Percentiles rank a stretch among this genome's conserved stretches.
phyloP scores from a whole-genome alignment of 2,113 vertebrate genomes.

The Syngnathus floridae region DNA sequence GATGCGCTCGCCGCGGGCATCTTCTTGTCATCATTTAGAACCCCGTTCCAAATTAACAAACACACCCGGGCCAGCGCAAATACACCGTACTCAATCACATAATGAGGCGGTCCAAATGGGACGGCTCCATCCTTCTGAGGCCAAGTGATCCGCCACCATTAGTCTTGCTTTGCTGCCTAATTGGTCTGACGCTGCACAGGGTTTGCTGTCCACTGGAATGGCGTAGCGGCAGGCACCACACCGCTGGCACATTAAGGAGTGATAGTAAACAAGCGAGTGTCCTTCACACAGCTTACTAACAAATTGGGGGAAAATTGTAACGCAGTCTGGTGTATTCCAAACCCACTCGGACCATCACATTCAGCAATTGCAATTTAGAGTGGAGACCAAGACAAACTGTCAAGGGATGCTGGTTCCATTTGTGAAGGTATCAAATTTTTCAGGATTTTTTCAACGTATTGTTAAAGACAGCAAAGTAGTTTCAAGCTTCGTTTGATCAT shows the following conservation, averaged over 20 bases:
- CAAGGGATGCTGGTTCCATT: neutral
- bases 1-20: conserved; percentile 43
- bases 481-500: neutral
- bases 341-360: neutral
- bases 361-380: neutral
- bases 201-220: conserved; percentile 51
- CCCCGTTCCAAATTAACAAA: conserved; percentile 39
- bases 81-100: conserved; percentile 53
- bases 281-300: conserved; percentile 12
- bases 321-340: conserved; percentile 1
- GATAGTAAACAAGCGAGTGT: conserved; percentile 24
- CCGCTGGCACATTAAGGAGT: conserved; percentile 13
- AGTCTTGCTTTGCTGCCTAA: conserved; percentile 68
- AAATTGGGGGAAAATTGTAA: neutral
- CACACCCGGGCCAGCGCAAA: conserved; percentile 12
- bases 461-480: neutral
- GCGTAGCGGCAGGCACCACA: conserved; percentile 13
- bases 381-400: neutral
- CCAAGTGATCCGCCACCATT: conserved; percentile 60
- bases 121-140: conserved; percentile 63
- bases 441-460: neutral
- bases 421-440: neutral
- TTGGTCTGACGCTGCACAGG: conserved; percentile 56
- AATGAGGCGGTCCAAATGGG: conserved; percentile 48
- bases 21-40: conserved; percentile 56